These are phyloP conservation scores for Phoxinus phoxinus DNA, from an alignment of 2,113 vertebrate genomes.

Conservation along the genomic window DNA sequence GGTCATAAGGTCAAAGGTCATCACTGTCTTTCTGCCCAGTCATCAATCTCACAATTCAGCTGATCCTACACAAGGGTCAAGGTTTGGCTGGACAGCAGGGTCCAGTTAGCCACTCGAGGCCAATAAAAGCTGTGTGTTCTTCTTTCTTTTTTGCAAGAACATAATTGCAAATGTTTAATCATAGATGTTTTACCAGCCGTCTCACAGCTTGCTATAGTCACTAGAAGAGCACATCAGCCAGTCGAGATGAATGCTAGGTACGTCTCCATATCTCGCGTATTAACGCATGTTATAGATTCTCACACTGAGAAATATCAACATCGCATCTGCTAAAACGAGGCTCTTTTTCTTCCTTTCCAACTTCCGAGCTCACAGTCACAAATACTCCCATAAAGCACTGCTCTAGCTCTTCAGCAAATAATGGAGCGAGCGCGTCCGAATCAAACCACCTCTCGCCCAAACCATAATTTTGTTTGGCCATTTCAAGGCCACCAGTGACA, in stretches of 20 bases:
- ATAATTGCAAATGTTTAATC: not conserved
- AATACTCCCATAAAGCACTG: constrained; percentile 31
- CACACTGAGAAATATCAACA: not conserved
- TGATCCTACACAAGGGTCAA: constrained; percentile 54
- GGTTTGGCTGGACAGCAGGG: constrained; percentile 44
- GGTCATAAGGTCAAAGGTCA: constrained; percentile 38
- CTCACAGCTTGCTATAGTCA: not conserved
- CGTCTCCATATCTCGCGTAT: not conserved
- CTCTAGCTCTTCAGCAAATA: constrained; percentile 35
- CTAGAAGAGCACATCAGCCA: no score
- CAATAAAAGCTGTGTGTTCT: not conserved
- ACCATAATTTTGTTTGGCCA: constrained; percentile 52
- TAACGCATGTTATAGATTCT: not conserved
- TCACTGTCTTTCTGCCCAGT: constrained; percentile 38
- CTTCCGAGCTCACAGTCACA: not conserved
- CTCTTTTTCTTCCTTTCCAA: not conserved
- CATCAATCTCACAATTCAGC: constrained; percentile 45
- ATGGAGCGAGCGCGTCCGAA: constrained; percentile 36
- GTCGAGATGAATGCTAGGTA: not conserved
- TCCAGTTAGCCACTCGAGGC: not conserved
- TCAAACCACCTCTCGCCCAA: constrained; percentile 26
- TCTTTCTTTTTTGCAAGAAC: not conserved
- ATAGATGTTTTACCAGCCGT: not conserved
- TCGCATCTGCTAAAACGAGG: not conserved
- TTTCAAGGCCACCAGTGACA: constrained; percentile 50